Percentiles rank a stretch among this genome's conserved stretches.
These are phyloP conservation scores for Schrankia costaestrigalis DNA, from an alignment of 2,888 invertebrate genomes.

Conservation along the genomic window DNA sequence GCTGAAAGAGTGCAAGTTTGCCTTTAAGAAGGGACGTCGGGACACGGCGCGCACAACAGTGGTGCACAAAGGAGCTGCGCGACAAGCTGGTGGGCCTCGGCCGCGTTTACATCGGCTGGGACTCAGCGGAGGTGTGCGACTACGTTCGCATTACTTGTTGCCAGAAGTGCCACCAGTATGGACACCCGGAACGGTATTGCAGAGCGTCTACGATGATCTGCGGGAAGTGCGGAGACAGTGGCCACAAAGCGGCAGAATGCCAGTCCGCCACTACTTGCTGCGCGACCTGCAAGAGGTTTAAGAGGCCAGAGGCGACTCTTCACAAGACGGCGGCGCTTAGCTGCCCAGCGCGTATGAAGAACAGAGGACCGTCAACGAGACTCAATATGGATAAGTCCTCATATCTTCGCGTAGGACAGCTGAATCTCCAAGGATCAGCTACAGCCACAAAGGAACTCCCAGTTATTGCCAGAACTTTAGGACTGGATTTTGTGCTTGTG, in stretches of 20 bases:
- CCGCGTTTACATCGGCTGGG: constrained; percentile 22
- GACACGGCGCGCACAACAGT: constrained; percentile 2
- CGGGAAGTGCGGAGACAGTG: too few relatives aligned
- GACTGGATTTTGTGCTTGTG: constrained; percentile 24
- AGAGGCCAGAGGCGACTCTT: too few relatives aligned
- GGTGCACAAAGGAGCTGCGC: neutral
- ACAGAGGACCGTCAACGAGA: too few relatives aligned
- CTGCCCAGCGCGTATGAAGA: too few relatives aligned
- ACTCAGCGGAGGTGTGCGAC: constrained; percentile 8
- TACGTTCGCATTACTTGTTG: constrained; percentile 25
- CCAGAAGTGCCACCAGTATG: constrained; percentile 36
- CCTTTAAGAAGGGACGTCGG: constrained; percentile 1
- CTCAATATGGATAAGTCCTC: too few relatives aligned
- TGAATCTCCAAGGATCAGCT: constrained; percentile 23
- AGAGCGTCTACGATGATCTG: too few relatives aligned
- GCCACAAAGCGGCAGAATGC: too few relatives aligned
- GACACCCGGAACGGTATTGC: constrained; percentile 36
- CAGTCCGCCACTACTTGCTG: too few relatives aligned
- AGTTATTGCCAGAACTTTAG: constrained; percentile 8
- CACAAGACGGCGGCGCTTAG: too few relatives aligned
- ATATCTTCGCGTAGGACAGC: constrained; percentile 16
- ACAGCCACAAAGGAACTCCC: constrained; percentile 20
- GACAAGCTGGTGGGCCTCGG: too few relatives aligned
- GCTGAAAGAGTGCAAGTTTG: neutral
- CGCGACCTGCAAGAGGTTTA: too few relatives aligned